Conservation (phyloP, 2,797 vertebrate species). For the Lepus oiostolus region DNA sequence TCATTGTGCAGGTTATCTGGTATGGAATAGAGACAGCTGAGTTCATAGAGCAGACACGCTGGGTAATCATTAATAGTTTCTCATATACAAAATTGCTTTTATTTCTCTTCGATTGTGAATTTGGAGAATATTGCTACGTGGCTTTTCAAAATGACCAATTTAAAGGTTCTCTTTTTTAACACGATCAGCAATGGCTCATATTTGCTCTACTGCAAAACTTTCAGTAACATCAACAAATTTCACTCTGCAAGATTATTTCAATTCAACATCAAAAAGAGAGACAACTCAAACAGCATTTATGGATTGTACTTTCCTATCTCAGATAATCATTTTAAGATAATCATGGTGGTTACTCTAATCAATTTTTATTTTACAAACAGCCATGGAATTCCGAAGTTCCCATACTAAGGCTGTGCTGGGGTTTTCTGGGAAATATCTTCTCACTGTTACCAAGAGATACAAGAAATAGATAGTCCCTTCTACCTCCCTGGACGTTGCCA, state of each 20-base stretch:
- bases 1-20: not conserved
- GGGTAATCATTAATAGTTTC: not conserved
- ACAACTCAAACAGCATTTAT: not conserved
- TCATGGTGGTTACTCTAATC: not conserved
- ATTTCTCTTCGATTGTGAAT: slow-evolving; percentile 13
- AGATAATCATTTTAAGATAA: not conserved
- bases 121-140: not conserved
- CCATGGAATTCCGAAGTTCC: not conserved
- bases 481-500: not conserved
- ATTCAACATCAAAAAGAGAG: not conserved
- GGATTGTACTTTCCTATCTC: not conserved
- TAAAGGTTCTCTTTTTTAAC: not conserved
- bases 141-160: slow-evolving; percentile 1
- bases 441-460: not conserved
- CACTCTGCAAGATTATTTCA: not conserved
- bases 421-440: not conserved
- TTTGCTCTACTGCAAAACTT: not conserved
- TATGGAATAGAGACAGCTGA: not conserved
- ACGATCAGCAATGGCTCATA: not conserved
- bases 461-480: not conserved
- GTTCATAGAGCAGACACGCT: not conserved
- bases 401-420: not conserved
- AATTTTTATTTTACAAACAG: not conserved
- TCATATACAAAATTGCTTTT: not conserved
- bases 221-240: not conserved